Conservation (phyloP, 2,888 invertebrate species). For the Plebejus anna region DNA sequence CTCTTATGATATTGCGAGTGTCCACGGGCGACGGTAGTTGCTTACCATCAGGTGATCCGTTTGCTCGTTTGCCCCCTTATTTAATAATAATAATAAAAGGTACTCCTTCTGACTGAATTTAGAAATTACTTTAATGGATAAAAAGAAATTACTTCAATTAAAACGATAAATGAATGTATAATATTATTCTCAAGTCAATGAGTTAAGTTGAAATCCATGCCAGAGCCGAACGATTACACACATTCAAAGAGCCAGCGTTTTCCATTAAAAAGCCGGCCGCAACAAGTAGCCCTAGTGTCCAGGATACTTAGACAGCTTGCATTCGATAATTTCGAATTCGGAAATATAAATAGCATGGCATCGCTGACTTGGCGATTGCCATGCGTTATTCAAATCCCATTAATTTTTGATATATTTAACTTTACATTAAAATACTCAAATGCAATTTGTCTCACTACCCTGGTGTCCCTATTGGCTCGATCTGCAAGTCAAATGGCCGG, state of each 20-base stretch:
- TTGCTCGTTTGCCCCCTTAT: too few species aligned
- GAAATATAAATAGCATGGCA: not conserved
- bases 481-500: slow-evolving; percentile 20
- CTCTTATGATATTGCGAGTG: too few species aligned
- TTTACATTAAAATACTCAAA: not conserved
- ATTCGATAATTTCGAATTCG: not conserved
- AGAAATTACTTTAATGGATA: too few species aligned
- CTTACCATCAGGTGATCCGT: too few species aligned
- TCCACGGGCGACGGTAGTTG: too few species aligned
- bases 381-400: not conserved
- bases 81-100: too few species aligned
- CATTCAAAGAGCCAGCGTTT: slow-evolving; percentile 9
- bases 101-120: too few species aligned
- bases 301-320: not conserved
- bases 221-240: slow-evolving; percentile 3
- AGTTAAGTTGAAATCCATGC: slow-evolving; percentile 14
- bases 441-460: not conserved
- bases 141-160: too few species aligned
- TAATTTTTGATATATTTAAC: not conserved
- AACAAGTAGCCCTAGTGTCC: slow-evolving; percentile 12
- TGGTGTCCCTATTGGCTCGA: not conserved
- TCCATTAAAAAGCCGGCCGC: slow-evolving; percentile 17
- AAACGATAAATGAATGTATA: too few species aligned
- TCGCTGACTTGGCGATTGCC: not conserved
- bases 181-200: not conserved